Base-by-base conservation (phyloP, 1,140 invertebrate species). In the Halyomorpha halys region DNA sequence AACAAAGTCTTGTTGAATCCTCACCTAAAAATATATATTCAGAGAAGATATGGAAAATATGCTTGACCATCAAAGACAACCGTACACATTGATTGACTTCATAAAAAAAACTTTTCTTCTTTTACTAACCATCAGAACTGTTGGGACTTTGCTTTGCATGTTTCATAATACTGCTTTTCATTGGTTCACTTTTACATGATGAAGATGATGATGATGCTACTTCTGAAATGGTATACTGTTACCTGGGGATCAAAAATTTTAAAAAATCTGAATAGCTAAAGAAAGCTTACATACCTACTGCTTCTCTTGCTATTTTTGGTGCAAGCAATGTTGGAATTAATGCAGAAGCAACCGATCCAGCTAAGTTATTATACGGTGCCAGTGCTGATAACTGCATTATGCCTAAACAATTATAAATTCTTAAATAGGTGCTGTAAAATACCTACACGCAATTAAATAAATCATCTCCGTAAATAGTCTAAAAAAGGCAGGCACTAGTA, bases 321-420 rank as follows among this genome's bases (percentile, higher is more conserved):
- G 77, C 74, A 56, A 79, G 72, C 23, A 81, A 72, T 27, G 79
- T 80, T 21, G 80, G 80, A 19, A 81, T 76, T 0, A 81, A 70
- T 4, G 80, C 80, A 15, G 81, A 78, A 13, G 80, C 77, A 45
- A 82, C 77, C 0, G 80, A 80, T 14, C 63, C 77, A 14, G 81
- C 80, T 63, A 82, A 73, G 70, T 81, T 82, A 70, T 77, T 79
- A 68, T 80, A 80, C 44, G 80, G 80, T 21, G 80, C 79, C 67
- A 81, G 72, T 71, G 80, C 76, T 19, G 79, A 78, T 54, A 82
- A 71, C 71, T 81, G 79, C 75, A 81, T 78, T 65, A 81, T 80
- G 65, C 80, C 79, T 81, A 70, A 8, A 68, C 66, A 30, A 66
- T 56, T 30, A 34, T 60, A 39, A 39, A 39, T 39, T 11, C 34